Base-by-base conservation (phyloP, 2,113 vertebrate species). In the Onychorhynchus coronatus region DNA sequence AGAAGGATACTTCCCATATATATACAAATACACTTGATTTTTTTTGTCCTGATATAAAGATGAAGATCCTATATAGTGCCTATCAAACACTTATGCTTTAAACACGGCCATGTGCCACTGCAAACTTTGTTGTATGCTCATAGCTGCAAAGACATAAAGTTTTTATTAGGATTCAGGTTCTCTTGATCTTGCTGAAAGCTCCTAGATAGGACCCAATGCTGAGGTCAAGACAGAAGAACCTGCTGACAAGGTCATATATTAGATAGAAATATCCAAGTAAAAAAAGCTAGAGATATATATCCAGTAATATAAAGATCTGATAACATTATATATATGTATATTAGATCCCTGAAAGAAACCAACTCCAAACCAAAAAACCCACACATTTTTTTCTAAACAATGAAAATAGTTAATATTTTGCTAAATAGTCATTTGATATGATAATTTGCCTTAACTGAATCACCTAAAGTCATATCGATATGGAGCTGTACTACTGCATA, bases 61-160 rank as follows among this genome's bases (percentile, higher is more conserved):
- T 37, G 25, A 49, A 44, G 22, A 37, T 17, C 8, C 19, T 9
- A n/a, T 37, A 62, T 39, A 61, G 16, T 47, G 4, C 41, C 42
- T 78, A 55, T 10, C 7, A 70, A 74, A 66, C 42, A 16, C 16
- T 21, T 49, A 4, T 50, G n/a, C 31, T 89, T 73, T 84, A 90
- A 88, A 70, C 4, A 4, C 14, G 33, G 14, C 7, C n/a, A 41
- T 0, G 0, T n/a, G 49, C 44, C 30, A 46, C 33, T 77, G 37
- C 27, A 71, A 68, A 41, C 17, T 35, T 58, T 42, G 19, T 22
- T 44, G 22, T 58, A 25, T 14, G 11, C 5, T 78, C 41, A 61
- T 20, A 42, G 10, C 23, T 87, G 30, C 25, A 85, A 71, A 52
- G 12, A 12, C 25, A 44, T 21, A 1, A 86, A 73, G 21, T 28